Percentiles rank a stretch among this genome's conserved stretches.
Conservation (phyloP, 2,797 vertebrate species). For the Spinus olivaceus region DNA sequence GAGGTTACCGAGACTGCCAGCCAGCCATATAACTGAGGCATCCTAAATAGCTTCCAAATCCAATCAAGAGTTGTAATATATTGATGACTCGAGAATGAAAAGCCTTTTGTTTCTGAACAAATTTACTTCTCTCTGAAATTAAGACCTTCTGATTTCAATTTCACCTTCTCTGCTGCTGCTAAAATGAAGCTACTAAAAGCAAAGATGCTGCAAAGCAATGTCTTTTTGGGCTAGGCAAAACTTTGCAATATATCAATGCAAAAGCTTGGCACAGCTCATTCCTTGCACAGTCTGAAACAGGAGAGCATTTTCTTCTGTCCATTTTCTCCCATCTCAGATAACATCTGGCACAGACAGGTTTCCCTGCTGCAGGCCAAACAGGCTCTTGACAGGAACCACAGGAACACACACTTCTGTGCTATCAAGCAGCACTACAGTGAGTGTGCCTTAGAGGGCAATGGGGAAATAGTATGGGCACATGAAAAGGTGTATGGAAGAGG, state of each 20-base stretch:
- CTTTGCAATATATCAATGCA: not conserved
- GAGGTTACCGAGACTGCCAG: conserved; percentile 4
- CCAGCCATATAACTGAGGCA: not conserved
- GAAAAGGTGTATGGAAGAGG: fast-evolving
- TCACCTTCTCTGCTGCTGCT: not conserved
- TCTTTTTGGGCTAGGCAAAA: not conserved
- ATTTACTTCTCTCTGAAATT: conserved; percentile 27
- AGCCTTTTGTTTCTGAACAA: conserved; percentile 19
- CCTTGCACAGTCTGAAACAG: not conserved
- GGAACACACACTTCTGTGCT: not conserved
- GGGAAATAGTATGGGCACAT: fast-evolving
- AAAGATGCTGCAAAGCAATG: not conserved
- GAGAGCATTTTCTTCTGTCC: not conserved
- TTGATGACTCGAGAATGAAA: conserved; percentile 5
- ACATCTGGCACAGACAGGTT: not conserved
- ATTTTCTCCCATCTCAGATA: not conserved
- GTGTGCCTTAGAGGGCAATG: fast-evolving
- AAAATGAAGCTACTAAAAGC: conserved; percentile 18
- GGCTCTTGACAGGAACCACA: not conserved
- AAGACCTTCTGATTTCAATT: conserved; percentile 55
- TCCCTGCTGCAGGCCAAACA: not conserved
- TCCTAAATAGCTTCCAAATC: conserved; percentile 49
- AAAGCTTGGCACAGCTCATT: not conserved
- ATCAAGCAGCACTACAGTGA: not conserved
- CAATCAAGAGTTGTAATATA: conserved; percentile 41